Evolutionary conservation across 2,113 vertebrate genomes (phyloP).

Genomic region (Prolemur simus): DNA sequence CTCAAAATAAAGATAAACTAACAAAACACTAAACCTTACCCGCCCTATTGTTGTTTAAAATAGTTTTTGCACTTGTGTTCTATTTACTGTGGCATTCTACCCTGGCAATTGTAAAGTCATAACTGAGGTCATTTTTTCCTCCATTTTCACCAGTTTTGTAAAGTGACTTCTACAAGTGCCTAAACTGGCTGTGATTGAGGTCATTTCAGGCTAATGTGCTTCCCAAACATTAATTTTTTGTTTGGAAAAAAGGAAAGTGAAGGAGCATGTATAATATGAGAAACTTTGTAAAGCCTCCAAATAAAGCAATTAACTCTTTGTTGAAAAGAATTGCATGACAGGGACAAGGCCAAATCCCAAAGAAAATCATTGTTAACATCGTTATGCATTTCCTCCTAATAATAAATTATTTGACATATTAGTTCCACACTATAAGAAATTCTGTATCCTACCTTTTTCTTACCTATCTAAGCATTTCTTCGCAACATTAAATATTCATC

Average conservation of each 20-base stretch:
- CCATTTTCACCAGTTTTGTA: background rate
- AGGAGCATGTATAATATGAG: background rate
- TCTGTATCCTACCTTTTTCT: background rate
- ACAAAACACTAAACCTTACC: background rate
- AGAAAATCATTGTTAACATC: background rate
- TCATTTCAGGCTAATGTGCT: background rate
- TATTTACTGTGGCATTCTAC: background rate
- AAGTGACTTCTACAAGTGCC: background rate
- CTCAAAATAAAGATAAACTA: background rate
- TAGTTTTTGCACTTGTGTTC: background rate
- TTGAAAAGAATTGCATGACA: background rate
- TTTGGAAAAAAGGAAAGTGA: background rate
- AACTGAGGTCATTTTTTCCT: background rate
- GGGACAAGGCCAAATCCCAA: background rate
- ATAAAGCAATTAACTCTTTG: background rate
- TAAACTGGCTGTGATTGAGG: background rate
- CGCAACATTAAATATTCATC: slow-evolving; percentile 44
- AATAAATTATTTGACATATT: slow-evolving; percentile 36
- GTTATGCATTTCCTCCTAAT: background rate
- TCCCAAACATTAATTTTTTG: background rate
- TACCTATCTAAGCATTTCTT: slow-evolving; percentile 12
- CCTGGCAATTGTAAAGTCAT: background rate
- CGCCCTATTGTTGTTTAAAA: background rate
- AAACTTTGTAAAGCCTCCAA: background rate
- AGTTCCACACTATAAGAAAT: slow-evolving; percentile 5